A percentile compares a stretch with the other conserved stretches of the same genome.
Evolutionary conservation across 2,888 invertebrate species (phyloP).

Genomic region (Drosophila borborema): DNA sequence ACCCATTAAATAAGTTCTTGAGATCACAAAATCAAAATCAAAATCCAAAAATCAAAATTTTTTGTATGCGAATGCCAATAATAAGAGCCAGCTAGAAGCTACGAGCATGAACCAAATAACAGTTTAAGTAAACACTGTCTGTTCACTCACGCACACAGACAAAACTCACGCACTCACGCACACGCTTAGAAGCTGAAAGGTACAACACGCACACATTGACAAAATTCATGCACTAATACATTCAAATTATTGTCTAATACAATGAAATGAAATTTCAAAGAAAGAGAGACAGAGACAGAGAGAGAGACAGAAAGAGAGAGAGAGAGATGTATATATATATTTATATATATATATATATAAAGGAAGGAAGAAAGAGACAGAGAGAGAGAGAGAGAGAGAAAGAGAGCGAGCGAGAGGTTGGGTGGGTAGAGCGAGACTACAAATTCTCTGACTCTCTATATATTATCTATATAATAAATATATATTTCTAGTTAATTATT

Average conservation of each 20-base stretch:
- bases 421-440: conserved; percentile 8
- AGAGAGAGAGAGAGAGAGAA: conserved; percentile 1
- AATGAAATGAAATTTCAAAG: conserved; percentile 14
- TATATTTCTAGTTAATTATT: not conserved
- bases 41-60: conserved; percentile 26
- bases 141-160: conserved; percentile 3
- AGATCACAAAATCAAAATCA: conserved; percentile 17
- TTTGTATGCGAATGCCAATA: conserved; percentile 43
- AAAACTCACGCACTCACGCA: not conserved
- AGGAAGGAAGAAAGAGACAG: conserved; percentile 4
- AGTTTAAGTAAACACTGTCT: conserved; percentile 19
- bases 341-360: not conserved
- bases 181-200: conserved; percentile 4
- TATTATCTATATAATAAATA: conserved; percentile 1
- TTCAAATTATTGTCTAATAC: conserved; percentile 21
- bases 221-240: conserved; percentile 58
- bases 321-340: not conserved
- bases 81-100: conserved; percentile 48
- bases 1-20: conserved; percentile 26
- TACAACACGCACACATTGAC: conserved; percentile 18
- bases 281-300: conserved; percentile 14
- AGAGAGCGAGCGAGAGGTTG: not conserved
- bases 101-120: conserved; percentile 30
- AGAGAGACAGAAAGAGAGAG: conserved; percentile 6
- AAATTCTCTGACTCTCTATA: conserved; percentile 17